phyloP scores from a whole-genome alignment of 2,797 vertebrate genomes.

The Scyliorhinus canicula region DNA sequence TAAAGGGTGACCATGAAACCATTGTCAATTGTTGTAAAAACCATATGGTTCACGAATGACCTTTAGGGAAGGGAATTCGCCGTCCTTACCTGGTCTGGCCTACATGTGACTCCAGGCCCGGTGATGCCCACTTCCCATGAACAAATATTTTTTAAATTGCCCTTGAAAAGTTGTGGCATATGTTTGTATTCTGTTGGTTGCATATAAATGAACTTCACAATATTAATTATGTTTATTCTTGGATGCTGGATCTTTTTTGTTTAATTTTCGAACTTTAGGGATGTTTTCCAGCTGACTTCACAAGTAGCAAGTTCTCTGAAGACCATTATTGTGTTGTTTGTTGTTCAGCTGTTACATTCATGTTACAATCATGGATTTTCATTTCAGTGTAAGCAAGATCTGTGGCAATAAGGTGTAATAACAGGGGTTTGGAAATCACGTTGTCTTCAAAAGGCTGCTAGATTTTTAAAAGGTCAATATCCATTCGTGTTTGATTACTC shows the following conservation, averaged over 20 bases:
- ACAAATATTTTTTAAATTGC: too few species aligned
- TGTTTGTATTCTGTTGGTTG: background rate
- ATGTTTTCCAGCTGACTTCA: background rate
- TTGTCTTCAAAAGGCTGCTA: background rate
- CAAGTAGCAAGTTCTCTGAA: background rate
- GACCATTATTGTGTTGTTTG: background rate
- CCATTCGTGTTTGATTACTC: background rate
- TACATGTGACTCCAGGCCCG: too few species aligned
- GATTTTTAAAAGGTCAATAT: background rate
- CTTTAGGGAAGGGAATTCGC: too few species aligned
- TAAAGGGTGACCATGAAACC: too few species aligned
- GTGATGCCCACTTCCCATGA: too few species aligned
- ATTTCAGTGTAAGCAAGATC: background rate
- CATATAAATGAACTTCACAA: background rate
- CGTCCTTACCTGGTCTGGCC: too few species aligned
- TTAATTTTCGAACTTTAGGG: background rate
- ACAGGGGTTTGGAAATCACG: background rate
- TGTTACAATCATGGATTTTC: background rate
- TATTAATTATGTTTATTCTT: background rate
- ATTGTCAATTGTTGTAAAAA: too few species aligned
- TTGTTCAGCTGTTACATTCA: background rate
- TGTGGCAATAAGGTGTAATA: background rate
- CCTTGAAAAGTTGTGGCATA: too few species aligned
- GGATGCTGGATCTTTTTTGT: background rate
- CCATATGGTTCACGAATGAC: too few species aligned